These are phyloP conservation scores for Etheostoma cragini DNA, from an alignment of 2,113 vertebrate genomes.

Conservation along the genomic window DNA sequence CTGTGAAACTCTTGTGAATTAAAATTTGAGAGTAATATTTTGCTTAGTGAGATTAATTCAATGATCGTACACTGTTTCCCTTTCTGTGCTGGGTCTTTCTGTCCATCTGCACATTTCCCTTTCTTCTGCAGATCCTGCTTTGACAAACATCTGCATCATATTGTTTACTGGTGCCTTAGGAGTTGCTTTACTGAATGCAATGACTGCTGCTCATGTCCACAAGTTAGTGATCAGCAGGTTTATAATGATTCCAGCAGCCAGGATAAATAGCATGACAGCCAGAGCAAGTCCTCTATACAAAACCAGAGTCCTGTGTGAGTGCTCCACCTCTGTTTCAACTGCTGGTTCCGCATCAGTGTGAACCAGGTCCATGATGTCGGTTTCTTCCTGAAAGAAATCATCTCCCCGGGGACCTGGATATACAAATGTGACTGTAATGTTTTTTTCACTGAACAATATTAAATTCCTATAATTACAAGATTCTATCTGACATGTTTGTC, in stretches of 20 bases:
- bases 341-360: neutral
- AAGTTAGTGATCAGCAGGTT: constrained; percentile 60
- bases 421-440: neutral
- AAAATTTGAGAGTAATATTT: neutral
- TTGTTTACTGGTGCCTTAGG: neutral
- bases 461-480: too few species aligned
- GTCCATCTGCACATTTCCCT: neutral
- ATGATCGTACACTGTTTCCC: neutral
- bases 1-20: neutral
- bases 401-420: constrained; percentile 30
- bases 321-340: neutral
- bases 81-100: neutral
- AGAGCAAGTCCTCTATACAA: constrained; percentile 68
- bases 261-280: constrained; percentile 72
- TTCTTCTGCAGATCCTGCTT: neutral
- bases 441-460: neutral
- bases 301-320: constrained; percentile 56
- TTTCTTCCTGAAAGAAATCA: neutral
- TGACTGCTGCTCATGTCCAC: constrained; percentile 34
- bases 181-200: neutral
- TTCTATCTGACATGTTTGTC: neutral
- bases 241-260: constrained; percentile 70
- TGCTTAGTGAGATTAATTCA: neutral
- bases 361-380: constrained; percentile 42
- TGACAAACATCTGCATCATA: constrained; percentile 1